Evolutionary conservation across 2,888 invertebrate genomes (phyloP).

Genomic region (Protula sp.): DNA sequence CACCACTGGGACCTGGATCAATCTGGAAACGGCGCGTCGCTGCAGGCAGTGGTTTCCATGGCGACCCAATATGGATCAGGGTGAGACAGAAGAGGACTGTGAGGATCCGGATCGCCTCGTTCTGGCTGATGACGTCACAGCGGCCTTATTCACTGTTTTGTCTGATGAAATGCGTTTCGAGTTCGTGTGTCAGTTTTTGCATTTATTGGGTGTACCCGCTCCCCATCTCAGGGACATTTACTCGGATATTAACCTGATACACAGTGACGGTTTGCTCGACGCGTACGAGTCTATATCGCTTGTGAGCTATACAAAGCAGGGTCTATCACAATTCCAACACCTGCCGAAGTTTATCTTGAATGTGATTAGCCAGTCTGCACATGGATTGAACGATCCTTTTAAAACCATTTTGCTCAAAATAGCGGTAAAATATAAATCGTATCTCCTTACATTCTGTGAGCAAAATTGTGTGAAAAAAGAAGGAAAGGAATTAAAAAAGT

Average conservation of each 20-base stretch:
- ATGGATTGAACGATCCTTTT: neutral
- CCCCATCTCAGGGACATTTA: neutral
- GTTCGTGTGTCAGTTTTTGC: conserved; percentile 31
- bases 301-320: neutral
- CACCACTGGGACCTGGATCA: conserved; percentile 34
- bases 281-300: too few relatives aligned
- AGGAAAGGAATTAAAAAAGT: neutral
- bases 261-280: neutral
- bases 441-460: too few relatives aligned
- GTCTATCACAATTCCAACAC: too few relatives aligned
- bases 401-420: neutral
- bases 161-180: conserved; percentile 12
- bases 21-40: conserved; percentile 46
- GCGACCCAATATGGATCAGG: conserved; percentile 36
- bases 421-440: neutral
- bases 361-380: neutral
- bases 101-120: conserved; percentile 54
- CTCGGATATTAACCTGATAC: neutral
- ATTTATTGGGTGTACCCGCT: conserved; percentile 27
- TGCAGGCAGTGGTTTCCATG: conserved; percentile 50
- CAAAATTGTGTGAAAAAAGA: neutral
- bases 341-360: neutral
- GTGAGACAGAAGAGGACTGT: conserved; percentile 47
- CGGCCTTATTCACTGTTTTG: conserved; percentile 28
- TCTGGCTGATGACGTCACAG: conserved; percentile 48